These are phyloP conservation scores for Eurytoma californica DNA, from an alignment of 2,888 invertebrate genomes.

Conservation along the genomic window DNA sequence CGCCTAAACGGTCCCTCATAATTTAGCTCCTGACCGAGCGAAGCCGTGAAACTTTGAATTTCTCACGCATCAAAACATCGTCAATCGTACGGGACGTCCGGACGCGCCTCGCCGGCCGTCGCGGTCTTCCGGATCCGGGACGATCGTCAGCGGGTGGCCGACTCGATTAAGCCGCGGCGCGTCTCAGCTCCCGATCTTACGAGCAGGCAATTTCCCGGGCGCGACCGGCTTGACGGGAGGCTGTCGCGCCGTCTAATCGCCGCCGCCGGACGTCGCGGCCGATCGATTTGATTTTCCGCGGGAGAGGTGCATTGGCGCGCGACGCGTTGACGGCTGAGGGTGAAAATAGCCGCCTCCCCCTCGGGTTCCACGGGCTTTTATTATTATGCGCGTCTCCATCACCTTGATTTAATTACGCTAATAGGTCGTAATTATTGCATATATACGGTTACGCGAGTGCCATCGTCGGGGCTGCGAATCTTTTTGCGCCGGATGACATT, in stretches of 20 bases:
- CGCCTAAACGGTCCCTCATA: too few species aligned
- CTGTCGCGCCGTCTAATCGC: not conserved
- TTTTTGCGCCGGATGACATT: too few species aligned
- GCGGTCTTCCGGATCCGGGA: constrained; percentile 14
- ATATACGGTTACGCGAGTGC: not conserved
- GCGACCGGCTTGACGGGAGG: constrained; percentile 5
- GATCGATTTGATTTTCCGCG: constrained; percentile 27
- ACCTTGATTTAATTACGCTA: constrained; percentile 39
- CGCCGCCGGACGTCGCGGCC: not conserved
- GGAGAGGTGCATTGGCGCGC: constrained; percentile 12
- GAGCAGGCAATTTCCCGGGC: constrained; percentile 41
- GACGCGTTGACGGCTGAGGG: constrained; percentile 9
- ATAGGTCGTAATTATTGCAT: constrained; percentile 29
- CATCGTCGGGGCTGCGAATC: too few species aligned
- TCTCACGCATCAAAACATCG: not conserved
- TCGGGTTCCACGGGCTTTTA: not conserved
- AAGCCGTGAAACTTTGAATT: too few species aligned
- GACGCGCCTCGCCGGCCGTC: not conserved
- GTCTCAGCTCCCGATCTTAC: constrained; percentile 26
- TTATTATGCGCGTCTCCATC: constrained; percentile 4
- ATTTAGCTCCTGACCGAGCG: too few species aligned
- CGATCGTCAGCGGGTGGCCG: not conserved
- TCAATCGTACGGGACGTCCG: not conserved
- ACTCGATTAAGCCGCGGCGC: constrained; percentile 31
- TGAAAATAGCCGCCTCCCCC: constrained; percentile 17